Evolutionary conservation across 1,140 invertebrate genomes (phyloP).

Genomic region (Adelges cooleyi): DNA sequence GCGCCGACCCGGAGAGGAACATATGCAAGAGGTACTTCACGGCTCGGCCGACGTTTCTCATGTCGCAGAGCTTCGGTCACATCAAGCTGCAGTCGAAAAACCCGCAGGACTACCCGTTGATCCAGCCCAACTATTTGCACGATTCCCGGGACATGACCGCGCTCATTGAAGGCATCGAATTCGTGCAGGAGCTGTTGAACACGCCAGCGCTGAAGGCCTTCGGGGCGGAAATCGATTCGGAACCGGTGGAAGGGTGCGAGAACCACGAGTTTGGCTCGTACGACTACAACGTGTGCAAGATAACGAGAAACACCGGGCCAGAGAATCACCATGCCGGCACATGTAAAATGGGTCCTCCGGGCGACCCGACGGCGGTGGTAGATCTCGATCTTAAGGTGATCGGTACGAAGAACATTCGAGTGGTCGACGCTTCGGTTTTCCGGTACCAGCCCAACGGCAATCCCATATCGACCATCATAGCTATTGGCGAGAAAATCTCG

Average conservation of each 20-base stretch:
- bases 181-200: conserved; percentile 35
- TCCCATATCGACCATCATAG: conserved; percentile 62
- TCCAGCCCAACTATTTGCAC: conserved; percentile 55
- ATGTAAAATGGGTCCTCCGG: conserved; percentile 50
- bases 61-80: conserved; percentile 43
- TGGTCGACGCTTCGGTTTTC: conserved; percentile 61
- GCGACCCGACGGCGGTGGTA: conserved; percentile 47
- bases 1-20: too few relatives aligned
- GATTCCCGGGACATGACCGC: conserved; percentile 41
- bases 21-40: not conserved
- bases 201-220: conserved; percentile 37
- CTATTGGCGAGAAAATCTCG: conserved; percentile 64
- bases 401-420: conserved; percentile 47
- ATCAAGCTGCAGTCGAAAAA: conserved; percentile 45
- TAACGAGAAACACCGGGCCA: conserved; percentile 48
- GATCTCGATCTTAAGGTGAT: conserved; percentile 47
- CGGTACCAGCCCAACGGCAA: conserved; percentile 56
- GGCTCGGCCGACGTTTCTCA: conserved; percentile 31
- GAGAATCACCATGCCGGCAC: conserved; percentile 58
- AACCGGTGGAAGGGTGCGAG: conserved; percentile 40
- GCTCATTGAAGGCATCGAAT: conserved; percentile 40
- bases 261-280: conserved; percentile 40
- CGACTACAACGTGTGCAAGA: conserved; percentile 52
- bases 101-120: conserved; percentile 51
- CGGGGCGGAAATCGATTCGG: conserved; percentile 36